Base-by-base conservation (phyloP, 1,140 invertebrate genomes). In the Anoplolepis gracilipes region DNA sequence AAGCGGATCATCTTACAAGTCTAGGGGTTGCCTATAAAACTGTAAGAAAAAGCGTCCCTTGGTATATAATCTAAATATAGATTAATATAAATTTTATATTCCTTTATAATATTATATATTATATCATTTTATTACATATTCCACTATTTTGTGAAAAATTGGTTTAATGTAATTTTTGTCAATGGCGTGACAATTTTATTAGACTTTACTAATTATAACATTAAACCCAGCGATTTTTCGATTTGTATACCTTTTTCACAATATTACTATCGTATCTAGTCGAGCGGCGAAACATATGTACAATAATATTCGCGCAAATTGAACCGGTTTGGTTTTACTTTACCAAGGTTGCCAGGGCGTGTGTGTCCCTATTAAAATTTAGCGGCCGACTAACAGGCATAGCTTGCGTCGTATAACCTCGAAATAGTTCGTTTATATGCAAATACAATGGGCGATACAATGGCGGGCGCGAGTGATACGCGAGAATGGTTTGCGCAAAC, bases 391-490 rank as follows among this genome's bases (percentile, higher is more conserved):
- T 84, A 84, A 76, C 81, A 75, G 73, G 69, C 69, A 64, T 84
- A 84, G 81, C 78, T 82, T 30, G 78, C 53, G 78, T 46, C 49
- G 87, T 88, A 87, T 89, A 87, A 90, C 91, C 87, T 90, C 86
- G 86, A 93, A 88, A 91, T 92, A 92, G 92, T 93, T 93, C 91
- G 91, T 93, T 93, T 93, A 93, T 92, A 93, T 93, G 93, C 92
- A 94, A 93, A 93, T 93, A 87, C 78, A 72, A 73, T 88, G 88
- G 90, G 59, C 67, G 67, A 72, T 82, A 65, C 82, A 88, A 87
- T 67, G 64, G 42, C 59, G 75, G 28, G 39, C 6, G 36, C 87
- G 84, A 84, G 85, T 53, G 85, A 76, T 70, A 81, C 85, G 67
- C 55, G 70, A 70, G 84, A 86, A 88, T 84, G 73, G 39, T 67